A percentile compares a stretch with the other conserved stretches of the same genome.
phyloP scores from a whole-genome alignment of 1,140 invertebrate genomes.

The Dendrolimus punctatus region DNA sequence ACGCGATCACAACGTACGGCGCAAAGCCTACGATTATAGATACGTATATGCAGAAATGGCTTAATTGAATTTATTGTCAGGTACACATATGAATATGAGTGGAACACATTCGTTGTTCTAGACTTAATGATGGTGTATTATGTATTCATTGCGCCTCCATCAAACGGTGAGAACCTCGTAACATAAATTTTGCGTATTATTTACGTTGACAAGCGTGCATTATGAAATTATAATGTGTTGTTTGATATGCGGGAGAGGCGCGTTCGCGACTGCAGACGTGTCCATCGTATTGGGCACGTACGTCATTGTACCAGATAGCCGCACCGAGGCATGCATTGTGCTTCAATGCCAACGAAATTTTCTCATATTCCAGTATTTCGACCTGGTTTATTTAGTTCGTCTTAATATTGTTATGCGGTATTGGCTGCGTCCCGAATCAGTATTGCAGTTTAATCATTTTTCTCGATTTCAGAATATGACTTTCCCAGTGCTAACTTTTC shows the following conservation, averaged over 20 bases:
- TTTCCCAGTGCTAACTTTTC: no score
- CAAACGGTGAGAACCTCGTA: slow-evolving; percentile 68
- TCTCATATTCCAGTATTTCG: background rate
- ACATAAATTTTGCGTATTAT: slow-evolving; percentile 72
- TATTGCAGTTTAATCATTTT: no score
- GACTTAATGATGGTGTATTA: slow-evolving; percentile 55
- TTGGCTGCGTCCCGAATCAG: no score
- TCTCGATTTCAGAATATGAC: no score
- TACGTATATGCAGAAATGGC: slow-evolving; percentile 36
- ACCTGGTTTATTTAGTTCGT: no score
- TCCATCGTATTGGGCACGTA: slow-evolving; percentile 38
- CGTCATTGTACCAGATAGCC: slow-evolving; percentile 37
- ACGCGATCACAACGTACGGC: slow-evolving; percentile 30
- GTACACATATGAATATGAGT: slow-evolving; percentile 65
- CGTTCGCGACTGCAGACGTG: slow-evolving; percentile 35
- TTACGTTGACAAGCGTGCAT: slow-evolving; percentile 64
- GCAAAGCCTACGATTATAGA: slow-evolving; percentile 5
- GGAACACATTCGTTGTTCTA: slow-evolving; percentile 42
- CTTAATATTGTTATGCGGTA: no score
- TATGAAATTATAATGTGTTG: slow-evolving; percentile 67
- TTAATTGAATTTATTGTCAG: slow-evolving; percentile 68
- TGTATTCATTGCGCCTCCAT: slow-evolving; percentile 50
- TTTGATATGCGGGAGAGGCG: slow-evolving; percentile 48
- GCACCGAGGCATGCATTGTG: slow-evolving; percentile 13
- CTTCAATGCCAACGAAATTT: slow-evolving; percentile 7